These are phyloP conservation scores for Spilosoma lubricipeda DNA, from an alignment of 2,888 invertebrate genomes.

Conservation along the genomic window DNA sequence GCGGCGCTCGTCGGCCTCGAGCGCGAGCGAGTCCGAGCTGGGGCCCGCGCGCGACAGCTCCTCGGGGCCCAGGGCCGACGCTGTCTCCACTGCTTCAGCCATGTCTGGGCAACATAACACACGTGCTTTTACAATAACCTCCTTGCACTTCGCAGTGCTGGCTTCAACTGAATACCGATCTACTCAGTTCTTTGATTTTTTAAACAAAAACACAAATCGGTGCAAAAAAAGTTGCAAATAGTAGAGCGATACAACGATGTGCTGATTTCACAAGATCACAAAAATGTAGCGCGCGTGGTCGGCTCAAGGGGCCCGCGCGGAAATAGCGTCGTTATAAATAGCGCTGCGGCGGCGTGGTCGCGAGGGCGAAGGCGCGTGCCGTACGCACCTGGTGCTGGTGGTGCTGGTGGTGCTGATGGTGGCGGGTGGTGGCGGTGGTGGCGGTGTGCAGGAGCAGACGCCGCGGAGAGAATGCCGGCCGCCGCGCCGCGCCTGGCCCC, in stretches of 20 bases:
- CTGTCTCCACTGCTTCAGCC: conserved; percentile 75
- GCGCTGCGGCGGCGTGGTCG: background rate
- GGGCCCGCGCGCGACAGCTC: conserved; percentile 76
- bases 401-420: conserved; percentile 26
- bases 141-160: background rate
- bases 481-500: conserved; percentile 49
- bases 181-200: conserved; percentile 1
- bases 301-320: conserved; percentile 27
- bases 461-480: conserved; percentile 46
- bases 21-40: conserved; percentile 67
- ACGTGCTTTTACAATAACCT: background rate
- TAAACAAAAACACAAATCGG: background rate
- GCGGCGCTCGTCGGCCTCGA: conserved; percentile 87
- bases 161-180: background rate
- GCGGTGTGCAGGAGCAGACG: conserved; percentile 40
- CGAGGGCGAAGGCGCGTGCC: background rate
- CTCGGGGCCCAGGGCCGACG: conserved; percentile 52
- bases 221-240: background rate
- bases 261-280: conserved; percentile 22
- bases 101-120: conserved; percentile 60
- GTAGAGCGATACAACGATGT: conserved; percentile 4
- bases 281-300: conserved; percentile 31
- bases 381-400: conserved; percentile 25
- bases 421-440: conserved; percentile 35
- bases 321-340: conserved; percentile 50